These are phyloP conservation scores for Smutsia gigantea DNA, from an alignment of 2,797 vertebrate genomes.

Conservation along the genomic window DNA sequence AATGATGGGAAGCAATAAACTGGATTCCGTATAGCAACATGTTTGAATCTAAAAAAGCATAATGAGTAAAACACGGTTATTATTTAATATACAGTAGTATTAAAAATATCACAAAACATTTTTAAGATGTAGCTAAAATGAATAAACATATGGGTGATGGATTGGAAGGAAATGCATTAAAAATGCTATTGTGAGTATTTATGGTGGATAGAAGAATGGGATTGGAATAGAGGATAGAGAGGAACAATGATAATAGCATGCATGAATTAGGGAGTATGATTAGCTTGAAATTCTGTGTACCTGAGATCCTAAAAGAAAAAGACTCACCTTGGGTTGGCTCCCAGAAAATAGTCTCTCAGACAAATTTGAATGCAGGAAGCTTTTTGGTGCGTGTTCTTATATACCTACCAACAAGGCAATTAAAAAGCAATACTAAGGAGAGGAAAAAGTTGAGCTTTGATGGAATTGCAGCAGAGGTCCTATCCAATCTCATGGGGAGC, in stretches of 20 bases:
- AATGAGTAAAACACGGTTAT: background rate
- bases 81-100: background rate
- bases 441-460: background rate
- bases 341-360: background rate
- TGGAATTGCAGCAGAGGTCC: background rate
- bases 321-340: background rate
- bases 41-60: background rate
- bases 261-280: background rate
- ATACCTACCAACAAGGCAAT: background rate
- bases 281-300: background rate
- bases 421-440: background rate
- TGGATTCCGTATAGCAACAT: background rate
- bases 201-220: background rate
- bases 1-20: background rate
- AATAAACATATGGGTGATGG: background rate
- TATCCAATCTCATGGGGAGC: background rate
- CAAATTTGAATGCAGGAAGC: background rate
- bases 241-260: background rate
- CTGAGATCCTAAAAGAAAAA: background rate
- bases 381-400: background rate
- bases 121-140: background rate
- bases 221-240: background rate
- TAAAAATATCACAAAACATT: background rate
- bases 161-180: background rate
- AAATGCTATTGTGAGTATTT: background rate